Conservation (phyloP, 2,888 invertebrate genomes). For the Heliconius cydno region DNA sequence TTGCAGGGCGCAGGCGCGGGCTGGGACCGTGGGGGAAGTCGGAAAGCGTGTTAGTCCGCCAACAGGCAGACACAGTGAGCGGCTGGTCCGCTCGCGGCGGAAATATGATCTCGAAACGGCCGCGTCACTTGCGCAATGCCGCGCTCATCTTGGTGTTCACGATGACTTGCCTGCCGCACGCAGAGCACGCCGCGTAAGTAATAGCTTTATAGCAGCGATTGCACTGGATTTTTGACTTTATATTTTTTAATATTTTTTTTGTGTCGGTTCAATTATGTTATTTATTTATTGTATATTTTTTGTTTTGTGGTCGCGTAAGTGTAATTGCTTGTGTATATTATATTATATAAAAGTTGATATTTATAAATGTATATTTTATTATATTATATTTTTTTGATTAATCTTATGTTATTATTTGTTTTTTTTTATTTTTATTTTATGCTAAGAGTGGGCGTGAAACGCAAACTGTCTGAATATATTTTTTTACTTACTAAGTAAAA, state of each 20-base stretch:
- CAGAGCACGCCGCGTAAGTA: slow-evolving; percentile 76
- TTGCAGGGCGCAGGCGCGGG: slow-evolving; percentile 69
- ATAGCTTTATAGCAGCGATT: slow-evolving; percentile 1
- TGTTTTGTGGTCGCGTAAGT: not conserved
- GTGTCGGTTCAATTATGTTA: not conserved
- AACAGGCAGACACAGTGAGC: slow-evolving; percentile 72
- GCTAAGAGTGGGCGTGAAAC: not conserved
- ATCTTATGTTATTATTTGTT: too few species aligned
- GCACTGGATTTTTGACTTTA: not conserved
- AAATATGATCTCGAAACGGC: slow-evolving; percentile 72
- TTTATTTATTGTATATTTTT: not conserved
- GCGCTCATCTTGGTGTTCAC: slow-evolving; percentile 71
- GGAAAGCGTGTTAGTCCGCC: slow-evolving; percentile 69
- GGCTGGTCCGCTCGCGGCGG: slow-evolving; percentile 65
- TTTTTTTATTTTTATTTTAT: too few species aligned
- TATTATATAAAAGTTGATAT: too few species aligned
- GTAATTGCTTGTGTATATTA: not conserved
- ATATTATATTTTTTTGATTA: too few species aligned
- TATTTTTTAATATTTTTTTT: not conserved
- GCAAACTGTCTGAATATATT: too few species aligned
- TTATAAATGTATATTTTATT: too few species aligned
- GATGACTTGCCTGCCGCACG: slow-evolving; percentile 69
- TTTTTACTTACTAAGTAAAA: too few species aligned
- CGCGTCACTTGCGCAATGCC: slow-evolving; percentile 71
- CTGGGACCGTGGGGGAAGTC: slow-evolving; percentile 52